Evolutionary conservation across 2,797 vertebrate genomes (phyloP).

Genomic region (Bradypodion ventrale): DNA sequence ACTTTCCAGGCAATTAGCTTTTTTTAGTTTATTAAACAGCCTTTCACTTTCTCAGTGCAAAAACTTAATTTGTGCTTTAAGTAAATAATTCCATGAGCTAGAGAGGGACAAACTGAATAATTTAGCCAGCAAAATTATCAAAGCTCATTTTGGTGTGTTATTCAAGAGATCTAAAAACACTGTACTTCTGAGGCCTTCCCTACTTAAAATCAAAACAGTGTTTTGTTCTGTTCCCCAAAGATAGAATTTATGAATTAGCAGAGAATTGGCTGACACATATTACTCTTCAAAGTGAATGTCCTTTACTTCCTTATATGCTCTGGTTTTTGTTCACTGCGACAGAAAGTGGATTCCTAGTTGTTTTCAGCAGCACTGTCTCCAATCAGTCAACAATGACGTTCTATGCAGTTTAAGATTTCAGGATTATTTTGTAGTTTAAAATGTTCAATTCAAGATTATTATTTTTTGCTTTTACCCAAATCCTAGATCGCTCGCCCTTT

Average conservation of each 20-base stretch:
- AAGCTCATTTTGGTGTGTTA: neutral
- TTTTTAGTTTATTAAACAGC: neutral
- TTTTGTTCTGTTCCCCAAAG: constrained; percentile 13
- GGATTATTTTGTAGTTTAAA: neutral
- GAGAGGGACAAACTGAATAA: neutral
- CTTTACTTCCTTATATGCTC: neutral
- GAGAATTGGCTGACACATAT: neutral
- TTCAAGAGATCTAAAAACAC: constrained; percentile 17
- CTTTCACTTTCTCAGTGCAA: neutral
- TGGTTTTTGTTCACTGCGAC: neutral
- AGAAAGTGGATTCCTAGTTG: neutral
- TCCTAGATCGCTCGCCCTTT: too few relatives aligned
- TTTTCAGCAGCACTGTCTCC: neutral
- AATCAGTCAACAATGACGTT: neutral
- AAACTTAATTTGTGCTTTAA: neutral
- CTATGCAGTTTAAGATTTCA: neutral
- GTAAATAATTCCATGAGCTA: neutral
- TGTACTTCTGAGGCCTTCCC: constrained; percentile 1
- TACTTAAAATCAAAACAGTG: constrained; percentile 15
- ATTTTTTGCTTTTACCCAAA: neutral
- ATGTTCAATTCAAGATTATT: too few relatives aligned
- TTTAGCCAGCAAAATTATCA: neutral
- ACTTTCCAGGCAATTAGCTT: neutral
- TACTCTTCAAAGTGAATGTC: neutral
- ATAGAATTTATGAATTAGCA: constrained; percentile 6